Evolutionary conservation across 2,888 invertebrate species (phyloP).

Genomic region (Microplitis manilae): DNA sequence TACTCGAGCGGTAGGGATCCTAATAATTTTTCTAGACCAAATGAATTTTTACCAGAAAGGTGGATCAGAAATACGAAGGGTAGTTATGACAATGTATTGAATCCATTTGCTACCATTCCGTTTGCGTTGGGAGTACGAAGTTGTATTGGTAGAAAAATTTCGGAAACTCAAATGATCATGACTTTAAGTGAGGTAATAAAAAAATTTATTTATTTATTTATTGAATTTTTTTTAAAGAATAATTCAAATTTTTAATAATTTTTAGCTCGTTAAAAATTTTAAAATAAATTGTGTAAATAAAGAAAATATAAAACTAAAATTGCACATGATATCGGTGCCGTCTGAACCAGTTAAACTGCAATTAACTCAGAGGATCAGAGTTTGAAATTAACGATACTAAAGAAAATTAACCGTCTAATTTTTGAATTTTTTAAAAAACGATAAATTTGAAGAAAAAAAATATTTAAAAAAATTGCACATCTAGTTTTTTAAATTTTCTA

Average conservation of each 20-base stretch:
- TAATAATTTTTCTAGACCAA: slow-evolving; percentile 79
- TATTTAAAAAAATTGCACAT: no score
- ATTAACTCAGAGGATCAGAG: slow-evolving; percentile 57
- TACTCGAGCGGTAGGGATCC: slow-evolving; percentile 87
- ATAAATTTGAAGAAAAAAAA: no score
- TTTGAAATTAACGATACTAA: no score
- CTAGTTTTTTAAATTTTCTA: no score
- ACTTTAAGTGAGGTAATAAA: slow-evolving; percentile 77
- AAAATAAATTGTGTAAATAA: slow-evolving; percentile 73
- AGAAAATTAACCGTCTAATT: no score
- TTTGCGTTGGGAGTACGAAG: slow-evolving; percentile 88
- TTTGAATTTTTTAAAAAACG: no score
- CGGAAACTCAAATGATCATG: slow-evolving; percentile 82
- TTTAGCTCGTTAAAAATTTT: slow-evolving; percentile 74
- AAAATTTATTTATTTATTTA: slow-evolving; percentile 34
- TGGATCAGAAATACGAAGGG: slow-evolving; percentile 79
- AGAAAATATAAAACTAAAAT: slow-evolving; percentile 73
- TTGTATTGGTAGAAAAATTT: slow-evolving; percentile 87
- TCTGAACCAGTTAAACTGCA: slow-evolving; percentile 72
- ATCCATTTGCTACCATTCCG: slow-evolving; percentile 82
- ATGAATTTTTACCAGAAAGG: slow-evolving; percentile 82
- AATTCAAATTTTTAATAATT: slow-evolving; percentile 15
- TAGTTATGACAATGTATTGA: slow-evolving; percentile 71
- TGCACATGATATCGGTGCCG: slow-evolving; percentile 78
- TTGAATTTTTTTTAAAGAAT: slow-evolving; percentile 7